phyloP scores from a whole-genome alignment of 1,140 invertebrate genomes.

The Aphis craccivora region DNA sequence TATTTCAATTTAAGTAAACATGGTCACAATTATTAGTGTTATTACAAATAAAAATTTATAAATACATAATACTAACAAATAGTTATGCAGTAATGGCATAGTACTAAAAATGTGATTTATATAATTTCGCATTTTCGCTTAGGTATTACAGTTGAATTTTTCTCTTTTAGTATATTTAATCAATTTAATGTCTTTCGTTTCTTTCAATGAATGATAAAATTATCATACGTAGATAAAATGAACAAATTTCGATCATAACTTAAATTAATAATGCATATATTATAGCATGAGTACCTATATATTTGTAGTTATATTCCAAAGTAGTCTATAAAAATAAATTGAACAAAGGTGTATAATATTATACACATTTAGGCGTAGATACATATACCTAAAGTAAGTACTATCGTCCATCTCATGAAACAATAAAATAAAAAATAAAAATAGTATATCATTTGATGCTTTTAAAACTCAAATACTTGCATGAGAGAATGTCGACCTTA shows the following conservation, averaged over 20 bases:
- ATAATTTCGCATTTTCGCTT: no score
- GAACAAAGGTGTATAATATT: neutral
- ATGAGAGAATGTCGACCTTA: neutral
- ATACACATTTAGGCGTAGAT: neutral
- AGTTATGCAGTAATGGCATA: neutral
- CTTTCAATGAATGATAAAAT: neutral
- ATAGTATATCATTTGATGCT: neutral
- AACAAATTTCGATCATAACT: neutral
- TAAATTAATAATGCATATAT: neutral
- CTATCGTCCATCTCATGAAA: neutral
- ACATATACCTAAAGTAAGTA: neutral
- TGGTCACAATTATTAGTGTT: neutral
- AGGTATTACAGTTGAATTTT: neutral
- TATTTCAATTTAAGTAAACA: neutral
- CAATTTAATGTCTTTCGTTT: no score
- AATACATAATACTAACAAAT: neutral
- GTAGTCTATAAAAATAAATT: conserved; percentile 27
- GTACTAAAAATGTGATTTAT: neutral
- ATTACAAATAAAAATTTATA: neutral
- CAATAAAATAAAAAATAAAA: neutral
- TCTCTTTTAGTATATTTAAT: neutral
- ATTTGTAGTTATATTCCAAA: neutral
- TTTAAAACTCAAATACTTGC: neutral
- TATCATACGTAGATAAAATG: neutral
- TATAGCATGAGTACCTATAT: neutral